These are phyloP conservation scores for Neodiprion lecontei DNA, from an alignment of 1,140 invertebrate genomes.

Conservation along the genomic window DNA sequence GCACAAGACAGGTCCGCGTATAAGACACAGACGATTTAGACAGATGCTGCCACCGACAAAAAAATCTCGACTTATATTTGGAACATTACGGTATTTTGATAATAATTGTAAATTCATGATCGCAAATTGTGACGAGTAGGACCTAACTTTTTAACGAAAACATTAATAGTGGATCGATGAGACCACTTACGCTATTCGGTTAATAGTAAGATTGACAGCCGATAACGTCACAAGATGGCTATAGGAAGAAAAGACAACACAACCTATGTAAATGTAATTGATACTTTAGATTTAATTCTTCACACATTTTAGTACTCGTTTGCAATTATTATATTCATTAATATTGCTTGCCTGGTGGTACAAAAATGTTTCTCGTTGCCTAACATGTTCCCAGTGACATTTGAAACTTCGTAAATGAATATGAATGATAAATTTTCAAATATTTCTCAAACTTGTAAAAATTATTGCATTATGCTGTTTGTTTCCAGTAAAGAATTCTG, in stretches of 20 bases:
- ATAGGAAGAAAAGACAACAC: conserved; percentile 65
- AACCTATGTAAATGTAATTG: conserved; percentile 41
- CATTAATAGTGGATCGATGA: conserved; percentile 56
- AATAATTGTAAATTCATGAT: conserved; percentile 46
- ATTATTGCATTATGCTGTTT: neutral
- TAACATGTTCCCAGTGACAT: too few relatives aligned
- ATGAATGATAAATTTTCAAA: neutral
- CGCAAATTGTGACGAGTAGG: conserved; percentile 16
- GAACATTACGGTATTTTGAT: conserved; percentile 9
- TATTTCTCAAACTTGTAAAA: neutral
- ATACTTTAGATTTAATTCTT: conserved; percentile 16
- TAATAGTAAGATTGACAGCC: conserved; percentile 86
- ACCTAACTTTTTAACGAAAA: conserved; percentile 44
- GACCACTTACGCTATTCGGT: conserved; percentile 87
- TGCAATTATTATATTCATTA: neutral
- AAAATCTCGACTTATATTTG: neutral
- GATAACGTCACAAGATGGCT: conserved; percentile 90
- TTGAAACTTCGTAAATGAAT: neutral
- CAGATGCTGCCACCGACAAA: neutral
- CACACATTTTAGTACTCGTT: conserved; percentile 5
- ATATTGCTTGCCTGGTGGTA: too few relatives aligned
- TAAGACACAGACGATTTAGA: too few relatives aligned
- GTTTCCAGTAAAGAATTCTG: neutral
- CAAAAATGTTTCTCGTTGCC: too few relatives aligned
- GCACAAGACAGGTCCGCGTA: too few relatives aligned